These are phyloP conservation scores for Antennarius maculatus DNA, from an alignment of 2,797 vertebrate species.

Conservation along the genomic window DNA sequence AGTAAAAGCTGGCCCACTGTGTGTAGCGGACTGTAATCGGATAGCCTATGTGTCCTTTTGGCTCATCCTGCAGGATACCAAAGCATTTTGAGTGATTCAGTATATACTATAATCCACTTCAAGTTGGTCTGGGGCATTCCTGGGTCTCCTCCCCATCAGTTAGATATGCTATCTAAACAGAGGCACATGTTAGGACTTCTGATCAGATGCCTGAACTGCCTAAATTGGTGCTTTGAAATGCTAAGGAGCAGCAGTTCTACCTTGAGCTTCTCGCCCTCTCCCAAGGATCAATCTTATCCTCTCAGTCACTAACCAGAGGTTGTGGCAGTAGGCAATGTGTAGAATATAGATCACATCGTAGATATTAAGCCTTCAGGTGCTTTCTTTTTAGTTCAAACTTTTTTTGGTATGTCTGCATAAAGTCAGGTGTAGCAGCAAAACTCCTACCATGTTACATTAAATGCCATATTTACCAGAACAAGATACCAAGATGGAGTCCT, in stretches of 20 bases:
- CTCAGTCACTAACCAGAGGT: slow-evolving; percentile 31
- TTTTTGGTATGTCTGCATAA: slow-evolving; percentile 10
- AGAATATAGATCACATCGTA: slow-evolving; percentile 42
- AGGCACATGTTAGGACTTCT: slow-evolving; percentile 23
- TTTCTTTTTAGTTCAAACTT: slow-evolving; percentile 32
- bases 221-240: slow-evolving; percentile 17
- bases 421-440: slow-evolving; percentile 2
- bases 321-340: slow-evolving; percentile 14
- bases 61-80: slow-evolving; percentile 9
- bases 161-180: slow-evolving; percentile 22
- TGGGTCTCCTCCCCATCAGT: slow-evolving; percentile 4
- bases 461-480: slow-evolving; percentile 1
- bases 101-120: slow-evolving; percentile 19
- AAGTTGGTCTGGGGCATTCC: slow-evolving; percentile 1
- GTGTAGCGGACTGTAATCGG: slow-evolving; percentile 1
- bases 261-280: slow-evolving; percentile 18
- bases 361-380: slow-evolving; percentile 28
- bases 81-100: not conserved
- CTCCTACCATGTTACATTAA: slow-evolving; percentile 7
- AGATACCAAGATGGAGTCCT: not conserved
- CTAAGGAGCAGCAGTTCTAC: slow-evolving; percentile 25
- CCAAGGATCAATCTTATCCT: slow-evolving; percentile 39
- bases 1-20: slow-evolving; percentile 12
- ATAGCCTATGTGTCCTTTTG: slow-evolving; percentile 4
- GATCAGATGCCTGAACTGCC: slow-evolving; percentile 28